Conservation (phyloP, 2,113 vertebrate species). For the Erinaceus europaeus region DNA sequence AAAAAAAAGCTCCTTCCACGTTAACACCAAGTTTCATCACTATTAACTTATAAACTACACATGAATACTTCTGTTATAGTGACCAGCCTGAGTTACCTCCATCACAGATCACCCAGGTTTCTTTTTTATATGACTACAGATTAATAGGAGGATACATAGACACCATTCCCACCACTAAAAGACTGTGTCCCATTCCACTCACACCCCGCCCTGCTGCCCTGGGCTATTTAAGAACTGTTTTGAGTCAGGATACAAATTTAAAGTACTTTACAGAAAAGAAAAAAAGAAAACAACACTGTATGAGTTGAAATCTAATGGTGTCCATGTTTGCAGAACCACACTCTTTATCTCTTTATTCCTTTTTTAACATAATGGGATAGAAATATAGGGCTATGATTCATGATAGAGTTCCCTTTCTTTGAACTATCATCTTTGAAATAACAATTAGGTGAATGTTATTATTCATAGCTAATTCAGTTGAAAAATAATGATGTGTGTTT, state of each 20-base stretch:
- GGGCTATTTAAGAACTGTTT: too few species aligned
- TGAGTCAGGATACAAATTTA: too few species aligned
- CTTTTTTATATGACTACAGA: too few species aligned
- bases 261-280: too few species aligned
- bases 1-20: neutral
- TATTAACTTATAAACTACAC: neutral
- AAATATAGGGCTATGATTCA: conserved; percentile 10
- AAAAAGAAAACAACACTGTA: too few species aligned
- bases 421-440: conserved; percentile 15
- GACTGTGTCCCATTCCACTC: too few species aligned
- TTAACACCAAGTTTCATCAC: neutral
- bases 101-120: neutral
- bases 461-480: conserved; percentile 36
- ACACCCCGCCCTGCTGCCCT: too few species aligned
- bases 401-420: neutral
- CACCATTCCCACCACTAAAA: too few species aligned
- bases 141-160: too few species aligned
- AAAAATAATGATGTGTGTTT: conserved; percentile 31
- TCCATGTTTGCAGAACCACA: neutral
- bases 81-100: neutral
- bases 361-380: neutral
- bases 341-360: neutral
- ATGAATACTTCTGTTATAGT: neutral
- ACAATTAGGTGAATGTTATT: neutral
- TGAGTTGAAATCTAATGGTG: neutral